These are phyloP conservation scores for Malaclemys terrapin DNA, from an alignment of 2,113 vertebrate genomes.

Conservation along the genomic window DNA sequence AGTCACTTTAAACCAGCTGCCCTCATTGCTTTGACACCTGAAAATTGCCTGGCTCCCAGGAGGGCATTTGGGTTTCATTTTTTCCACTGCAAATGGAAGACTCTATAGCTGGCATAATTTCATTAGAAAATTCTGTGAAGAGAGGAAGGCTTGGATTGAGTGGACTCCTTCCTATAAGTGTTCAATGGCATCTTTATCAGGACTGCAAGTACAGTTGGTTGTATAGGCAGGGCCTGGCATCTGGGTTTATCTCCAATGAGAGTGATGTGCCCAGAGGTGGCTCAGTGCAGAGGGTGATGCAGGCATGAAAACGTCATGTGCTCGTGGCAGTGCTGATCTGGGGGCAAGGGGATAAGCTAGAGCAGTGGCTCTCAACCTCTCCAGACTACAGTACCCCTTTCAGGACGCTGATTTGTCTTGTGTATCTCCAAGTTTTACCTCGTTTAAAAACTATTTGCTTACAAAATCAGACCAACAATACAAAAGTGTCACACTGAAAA, in stretches of 20 bases:
- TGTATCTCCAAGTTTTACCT: no score
- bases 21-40: conserved; percentile 3
- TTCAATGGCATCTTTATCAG: background rate
- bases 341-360: background rate
- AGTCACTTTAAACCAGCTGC: background rate
- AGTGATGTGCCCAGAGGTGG: background rate
- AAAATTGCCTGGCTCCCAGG: background rate
- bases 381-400: no score
- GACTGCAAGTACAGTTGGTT: background rate
- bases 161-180: background rate
- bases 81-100: background rate
- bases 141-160: background rate
- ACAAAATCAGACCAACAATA: no score
- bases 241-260: conserved; percentile 16
- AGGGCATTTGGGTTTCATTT: background rate
- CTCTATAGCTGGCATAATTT: background rate
- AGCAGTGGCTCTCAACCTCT: no score
- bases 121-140: background rate
- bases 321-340: background rate
- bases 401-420: no score
- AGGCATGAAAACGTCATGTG: background rate
- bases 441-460: no score
- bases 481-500: no score
- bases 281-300: background rate
- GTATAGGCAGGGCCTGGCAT: background rate